Base-by-base conservation (phyloP, 1,140 invertebrate genomes). In the Trinorchestia longiramus region DNA sequence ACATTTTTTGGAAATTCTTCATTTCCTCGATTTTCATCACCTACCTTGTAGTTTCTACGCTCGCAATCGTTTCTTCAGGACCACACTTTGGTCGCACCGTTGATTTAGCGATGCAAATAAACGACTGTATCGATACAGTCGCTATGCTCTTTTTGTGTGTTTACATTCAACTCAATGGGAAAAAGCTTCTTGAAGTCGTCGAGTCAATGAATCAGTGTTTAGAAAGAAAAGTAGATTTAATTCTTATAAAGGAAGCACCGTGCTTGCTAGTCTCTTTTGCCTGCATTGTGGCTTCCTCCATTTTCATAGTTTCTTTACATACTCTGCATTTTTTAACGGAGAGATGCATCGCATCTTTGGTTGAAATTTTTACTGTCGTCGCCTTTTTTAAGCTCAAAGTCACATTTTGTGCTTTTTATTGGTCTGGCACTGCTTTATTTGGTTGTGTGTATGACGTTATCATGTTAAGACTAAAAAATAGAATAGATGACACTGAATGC, bases 391-490 rank as follows among this genome's bases (percentile, higher is more conserved):
- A 92, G 43, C 23, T 92, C 4, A 92, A 92, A 44, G 8, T 92
- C 8, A 92, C 90, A 41, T 92, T 43, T 92, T 92, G 90, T 92
- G 11, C 19, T 44, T 92, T 92, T 8, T 92, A 92, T 44, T 92
- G 90, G 90, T 42, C 90, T 42, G 90, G 90, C 11, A 92, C 90
- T 6, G 17, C 41, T 11, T 43, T 92, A 43, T 92, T 92, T 43
- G 43, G 43, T 43, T 40, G 40, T 8, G 90, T 92, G 43, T 92
- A 92, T 36, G 90, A 92, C 6, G 11, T 43, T 36, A 44, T 44
- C 43, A 43, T 92, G 1, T 11, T 41, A 4, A 92, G 43, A 44
- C 11, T 92, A 8, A 40, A 43, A 4, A 92, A 92, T 11, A 3
- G 90, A 11, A 92, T 92, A 11, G 23, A 28, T 36, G 23, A 17